These are phyloP conservation scores for Drosophila teissieri DNA, from an alignment of 1,140 invertebrate species.

Conservation along the genomic window DNA sequence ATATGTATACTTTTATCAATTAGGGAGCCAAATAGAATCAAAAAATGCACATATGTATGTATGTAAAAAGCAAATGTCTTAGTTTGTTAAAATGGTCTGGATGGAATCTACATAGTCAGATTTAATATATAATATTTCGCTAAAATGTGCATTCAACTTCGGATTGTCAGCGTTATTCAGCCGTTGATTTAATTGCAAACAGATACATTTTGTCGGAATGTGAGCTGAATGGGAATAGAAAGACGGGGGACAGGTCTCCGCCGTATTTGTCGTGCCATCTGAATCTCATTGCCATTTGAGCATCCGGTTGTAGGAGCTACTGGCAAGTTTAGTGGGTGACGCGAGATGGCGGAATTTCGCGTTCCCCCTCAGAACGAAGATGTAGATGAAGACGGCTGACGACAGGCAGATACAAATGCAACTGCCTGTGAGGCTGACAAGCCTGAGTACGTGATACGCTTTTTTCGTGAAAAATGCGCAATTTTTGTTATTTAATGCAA, in stretches of 20 bases:
- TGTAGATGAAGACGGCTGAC: conserved; percentile 28
- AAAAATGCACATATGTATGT: no score
- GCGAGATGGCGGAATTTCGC: conserved; percentile 34
- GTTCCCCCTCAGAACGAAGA: conserved; percentile 33
- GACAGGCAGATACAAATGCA: conserved; percentile 36
- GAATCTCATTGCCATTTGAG: conserved; percentile 53
- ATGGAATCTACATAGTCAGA: conserved; percentile 28
- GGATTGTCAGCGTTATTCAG: conserved; percentile 53
- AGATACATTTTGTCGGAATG: conserved; percentile 74
- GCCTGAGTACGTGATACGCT: conserved; percentile 46
- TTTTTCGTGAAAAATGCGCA: conserved; percentile 76
- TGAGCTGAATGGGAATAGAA: conserved; percentile 54
- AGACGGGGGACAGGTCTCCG: conserved; percentile 26
- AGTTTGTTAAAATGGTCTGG: conserved; percentile 6
- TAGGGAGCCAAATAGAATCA: no score
- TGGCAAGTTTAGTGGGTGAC: conserved; percentile 75
- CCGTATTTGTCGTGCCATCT: conserved; percentile 39
- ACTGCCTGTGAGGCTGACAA: conserved; percentile 17
- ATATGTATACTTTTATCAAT: no score
- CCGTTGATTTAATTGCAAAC: conserved; percentile 78
- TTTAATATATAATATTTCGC: conserved; percentile 45
- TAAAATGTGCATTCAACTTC: conserved; percentile 41
- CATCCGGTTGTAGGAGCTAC: conserved; percentile 54
- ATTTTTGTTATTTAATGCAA: conserved; percentile 78
- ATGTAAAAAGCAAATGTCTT: background rate